phyloP scores from a whole-genome alignment of 2,888 invertebrate genomes.

The Aphrophora alni region DNA sequence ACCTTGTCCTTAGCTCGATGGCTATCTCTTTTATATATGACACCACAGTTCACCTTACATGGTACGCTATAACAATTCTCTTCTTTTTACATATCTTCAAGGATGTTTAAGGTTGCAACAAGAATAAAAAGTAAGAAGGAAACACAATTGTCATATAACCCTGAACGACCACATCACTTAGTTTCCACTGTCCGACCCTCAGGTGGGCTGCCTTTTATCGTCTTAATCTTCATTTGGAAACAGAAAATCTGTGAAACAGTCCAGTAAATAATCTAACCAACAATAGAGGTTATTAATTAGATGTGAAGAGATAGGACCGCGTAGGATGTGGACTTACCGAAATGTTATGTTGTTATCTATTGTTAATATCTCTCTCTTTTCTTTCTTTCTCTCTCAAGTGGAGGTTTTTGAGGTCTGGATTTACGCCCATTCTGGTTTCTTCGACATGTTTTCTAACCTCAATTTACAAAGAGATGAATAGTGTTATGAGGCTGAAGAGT shows the following conservation, averaged over 20 bases:
- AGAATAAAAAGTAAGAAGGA: not conserved
- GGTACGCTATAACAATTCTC: not conserved
- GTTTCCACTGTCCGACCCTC: not conserved
- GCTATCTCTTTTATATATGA: not conserved
- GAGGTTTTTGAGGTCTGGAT: not conserved
- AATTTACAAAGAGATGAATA: not conserved
- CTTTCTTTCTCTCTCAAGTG: not conserved
- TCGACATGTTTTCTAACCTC: not conserved
- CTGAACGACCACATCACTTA: not conserved
- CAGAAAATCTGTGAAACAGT: constrained; percentile 2
- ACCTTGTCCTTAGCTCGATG: not conserved
- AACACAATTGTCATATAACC: not conserved
- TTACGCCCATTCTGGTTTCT: not conserved
- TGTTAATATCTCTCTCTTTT: not conserved
- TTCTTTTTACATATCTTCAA: not conserved
- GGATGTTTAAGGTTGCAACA: not conserved
- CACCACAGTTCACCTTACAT: not conserved
- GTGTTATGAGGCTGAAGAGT: too few species aligned
- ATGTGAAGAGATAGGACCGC: not conserved
- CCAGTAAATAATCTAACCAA: not conserved
- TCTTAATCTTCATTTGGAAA: not conserved
- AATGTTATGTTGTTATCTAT: not conserved
- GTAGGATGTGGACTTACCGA: not conserved
- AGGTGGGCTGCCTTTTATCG: not conserved
- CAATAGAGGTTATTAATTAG: constrained; percentile 9